phyloP scores from a whole-genome alignment of 2,113 vertebrate genomes.

The Corythornis madagascariensis region DNA sequence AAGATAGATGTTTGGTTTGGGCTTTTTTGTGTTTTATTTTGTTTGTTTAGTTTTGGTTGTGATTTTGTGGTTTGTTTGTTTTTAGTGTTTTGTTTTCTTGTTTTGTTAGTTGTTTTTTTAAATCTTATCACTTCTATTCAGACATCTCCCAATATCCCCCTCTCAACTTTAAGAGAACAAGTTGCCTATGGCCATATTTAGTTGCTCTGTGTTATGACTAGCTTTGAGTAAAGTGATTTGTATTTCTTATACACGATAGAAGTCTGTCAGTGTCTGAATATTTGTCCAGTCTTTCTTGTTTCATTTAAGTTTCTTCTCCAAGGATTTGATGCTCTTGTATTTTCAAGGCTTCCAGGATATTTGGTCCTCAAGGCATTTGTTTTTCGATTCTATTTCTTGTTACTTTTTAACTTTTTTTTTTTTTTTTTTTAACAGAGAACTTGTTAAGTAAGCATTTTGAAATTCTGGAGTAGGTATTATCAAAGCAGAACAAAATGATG shows the following conservation, averaged over 20 bases:
- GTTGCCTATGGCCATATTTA: background rate
- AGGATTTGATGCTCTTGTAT: background rate
- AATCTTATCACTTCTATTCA: background rate
- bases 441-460: background rate
- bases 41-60: too few species aligned
- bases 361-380: background rate
- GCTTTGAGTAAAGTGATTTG: background rate
- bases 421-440: background rate
- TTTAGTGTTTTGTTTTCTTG: background rate
- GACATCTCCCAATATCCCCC: background rate
- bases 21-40: too few species aligned
- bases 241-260: background rate
- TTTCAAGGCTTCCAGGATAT: background rate
- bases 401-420: background rate
- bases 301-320: background rate
- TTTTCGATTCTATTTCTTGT: background rate
- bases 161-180: background rate
- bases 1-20: too few species aligned
- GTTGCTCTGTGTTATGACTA: background rate
- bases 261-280: fast-evolving
- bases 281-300: background rate
- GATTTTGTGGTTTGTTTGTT: too few species aligned
- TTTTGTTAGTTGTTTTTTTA: too few species aligned
- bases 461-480: background rate
- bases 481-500: background rate